phyloP scores from a whole-genome alignment of 2,888 invertebrate species.

The Andrena bicolor region DNA sequence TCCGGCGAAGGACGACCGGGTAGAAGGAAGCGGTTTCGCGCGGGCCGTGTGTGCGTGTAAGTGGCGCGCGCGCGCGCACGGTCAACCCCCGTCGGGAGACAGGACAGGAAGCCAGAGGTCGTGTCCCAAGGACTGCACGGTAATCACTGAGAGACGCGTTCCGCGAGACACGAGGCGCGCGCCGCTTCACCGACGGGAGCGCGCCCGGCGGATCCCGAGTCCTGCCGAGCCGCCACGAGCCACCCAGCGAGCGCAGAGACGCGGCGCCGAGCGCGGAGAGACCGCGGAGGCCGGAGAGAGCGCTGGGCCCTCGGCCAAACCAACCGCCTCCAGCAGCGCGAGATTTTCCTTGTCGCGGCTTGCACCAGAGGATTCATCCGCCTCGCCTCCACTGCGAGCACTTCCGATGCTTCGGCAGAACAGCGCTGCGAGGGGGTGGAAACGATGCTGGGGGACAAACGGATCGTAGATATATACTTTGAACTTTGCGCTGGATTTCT shows the following conservation, averaged over 20 bases:
- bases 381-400: background rate
- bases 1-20: constrained; percentile 16
- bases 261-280: constrained; percentile 14
- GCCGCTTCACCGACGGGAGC: constrained; percentile 77
- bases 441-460: too few species aligned
- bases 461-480: too few species aligned
- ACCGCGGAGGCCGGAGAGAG: constrained; percentile 46
- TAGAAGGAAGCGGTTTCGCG: constrained; percentile 12
- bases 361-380: constrained; percentile 36
- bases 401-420: background rate
- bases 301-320: constrained; percentile 59
- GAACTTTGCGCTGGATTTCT: too few species aligned
- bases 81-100: constrained; percentile 50
- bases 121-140: constrained; percentile 73
- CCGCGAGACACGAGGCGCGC: constrained; percentile 75
- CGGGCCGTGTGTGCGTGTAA: constrained; percentile 15
- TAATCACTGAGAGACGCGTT: constrained; percentile 72
- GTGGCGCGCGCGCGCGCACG: constrained; percentile 47
- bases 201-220: constrained; percentile 72
- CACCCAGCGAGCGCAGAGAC: background rate
- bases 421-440: too few species aligned
- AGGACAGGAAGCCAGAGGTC: constrained; percentile 55
- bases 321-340: constrained; percentile 38
- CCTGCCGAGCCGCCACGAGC: constrained; percentile 64
- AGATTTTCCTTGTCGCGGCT: constrained; percentile 63